These are phyloP conservation scores for Triplophysa bombifrons DNA, from an alignment of 2,797 vertebrate genomes.

Conservation along the genomic window DNA sequence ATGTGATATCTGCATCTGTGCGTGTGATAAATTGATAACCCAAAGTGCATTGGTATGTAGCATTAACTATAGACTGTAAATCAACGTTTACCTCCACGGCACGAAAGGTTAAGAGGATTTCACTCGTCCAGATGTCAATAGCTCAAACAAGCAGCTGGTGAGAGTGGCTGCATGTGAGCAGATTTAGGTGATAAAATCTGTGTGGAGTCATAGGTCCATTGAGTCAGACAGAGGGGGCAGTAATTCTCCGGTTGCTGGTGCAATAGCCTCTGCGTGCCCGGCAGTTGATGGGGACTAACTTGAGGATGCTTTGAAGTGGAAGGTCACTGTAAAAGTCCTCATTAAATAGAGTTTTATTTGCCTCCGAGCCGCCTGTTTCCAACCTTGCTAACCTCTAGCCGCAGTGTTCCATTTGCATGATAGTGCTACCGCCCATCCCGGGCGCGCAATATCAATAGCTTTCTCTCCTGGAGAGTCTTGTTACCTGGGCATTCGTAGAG, in stretches of 20 bases:
- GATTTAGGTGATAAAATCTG: conserved; percentile 54
- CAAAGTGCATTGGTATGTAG: conserved; percentile 15
- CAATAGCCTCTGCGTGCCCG: conserved; percentile 30
- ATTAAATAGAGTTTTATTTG: conserved; percentile 59
- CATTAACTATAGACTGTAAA: conserved; percentile 39
- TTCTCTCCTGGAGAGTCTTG: conserved; percentile 30
- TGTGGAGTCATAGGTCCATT: conserved; percentile 51
- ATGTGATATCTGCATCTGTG: neutral
- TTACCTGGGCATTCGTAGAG: conserved; percentile 34
- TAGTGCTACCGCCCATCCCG: conserved; percentile 22
- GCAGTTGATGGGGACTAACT: conserved; percentile 43
- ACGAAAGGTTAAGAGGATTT: conserved; percentile 44
- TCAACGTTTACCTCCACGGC: conserved; percentile 18
- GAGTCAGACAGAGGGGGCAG: conserved; percentile 35
- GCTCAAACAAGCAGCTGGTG: conserved; percentile 32
- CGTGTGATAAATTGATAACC: conserved; percentile 21
- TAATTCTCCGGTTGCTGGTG: conserved; percentile 45
- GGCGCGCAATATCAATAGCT: conserved; percentile 17
- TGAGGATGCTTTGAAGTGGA: conserved; percentile 46
- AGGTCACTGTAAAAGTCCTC: conserved; percentile 53
- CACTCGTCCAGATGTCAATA: conserved; percentile 40
- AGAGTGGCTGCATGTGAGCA: conserved; percentile 18
- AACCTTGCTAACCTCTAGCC: conserved; percentile 33
- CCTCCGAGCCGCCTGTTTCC: conserved; percentile 34
- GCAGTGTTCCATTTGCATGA: conserved; percentile 50